A percentile compares a stretch with the other conserved stretches of the same genome.
Evolutionary conservation across 2,888 invertebrate genomes (phyloP).

Genomic region (Papilio protenor): DNA sequence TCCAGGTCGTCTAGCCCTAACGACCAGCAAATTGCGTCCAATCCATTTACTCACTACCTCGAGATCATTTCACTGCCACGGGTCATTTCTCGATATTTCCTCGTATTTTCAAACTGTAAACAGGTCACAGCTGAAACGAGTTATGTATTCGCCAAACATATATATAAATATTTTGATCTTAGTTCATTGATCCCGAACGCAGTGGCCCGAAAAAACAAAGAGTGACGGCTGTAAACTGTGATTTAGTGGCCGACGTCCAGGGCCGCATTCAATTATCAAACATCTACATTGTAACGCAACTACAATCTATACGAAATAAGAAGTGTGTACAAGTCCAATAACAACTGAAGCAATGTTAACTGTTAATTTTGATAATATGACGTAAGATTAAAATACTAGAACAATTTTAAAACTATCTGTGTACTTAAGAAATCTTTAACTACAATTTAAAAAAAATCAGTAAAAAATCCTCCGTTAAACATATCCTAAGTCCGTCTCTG

Average conservation of each 20-base stretch:
- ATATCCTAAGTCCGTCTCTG: conserved; percentile 26
- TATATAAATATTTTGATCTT: conserved; percentile 49
- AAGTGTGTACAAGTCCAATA: neutral
- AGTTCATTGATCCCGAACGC: conserved; percentile 54
- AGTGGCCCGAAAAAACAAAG: conserved; percentile 53
- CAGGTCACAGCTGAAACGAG: conserved; percentile 44
- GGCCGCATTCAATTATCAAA: conserved; percentile 22
- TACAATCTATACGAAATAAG: neutral
- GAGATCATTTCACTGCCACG: neutral
- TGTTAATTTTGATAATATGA: neutral
- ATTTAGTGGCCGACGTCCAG: conserved; percentile 33
- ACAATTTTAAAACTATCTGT: neutral
- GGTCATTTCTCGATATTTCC: neutral
- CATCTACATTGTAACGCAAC: neutral
- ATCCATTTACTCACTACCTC: conserved; percentile 14
- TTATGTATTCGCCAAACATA: conserved; percentile 44
- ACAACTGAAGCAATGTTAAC: neutral
- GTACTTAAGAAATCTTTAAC: neutral
- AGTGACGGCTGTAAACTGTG: conserved; percentile 37
- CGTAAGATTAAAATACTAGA: neutral
- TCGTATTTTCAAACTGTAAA: conserved; percentile 36
- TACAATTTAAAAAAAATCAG: neutral
- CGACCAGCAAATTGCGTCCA: conserved; percentile 33
- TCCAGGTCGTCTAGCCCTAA: conserved; percentile 39
- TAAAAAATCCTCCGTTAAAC: neutral